Base-by-base conservation (phyloP, 1,140 invertebrate genomes). In the Battus philenor region DNA sequence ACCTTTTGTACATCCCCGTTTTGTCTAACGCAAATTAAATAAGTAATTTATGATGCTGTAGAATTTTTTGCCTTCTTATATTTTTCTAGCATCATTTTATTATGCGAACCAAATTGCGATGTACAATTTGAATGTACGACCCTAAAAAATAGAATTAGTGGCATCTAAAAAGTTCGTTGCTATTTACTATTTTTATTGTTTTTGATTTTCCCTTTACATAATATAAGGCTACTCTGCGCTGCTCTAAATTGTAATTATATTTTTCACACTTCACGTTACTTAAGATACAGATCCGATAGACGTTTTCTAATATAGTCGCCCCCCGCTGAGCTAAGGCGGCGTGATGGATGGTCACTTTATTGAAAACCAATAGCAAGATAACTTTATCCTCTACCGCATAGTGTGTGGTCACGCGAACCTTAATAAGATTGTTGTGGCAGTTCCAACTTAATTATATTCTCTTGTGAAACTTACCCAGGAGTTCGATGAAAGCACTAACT, bases 291-390 rank as follows among this genome's bases (percentile, higher is more conserved):
- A 52, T 47, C 53, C 60, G 73, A 74, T 63, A 62, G 70, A 72
- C 74, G 72, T 83, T 73, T 71, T 81, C 73, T 82, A 80, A 85
- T 85, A 85, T 74, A 80, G 65, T 66, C 69, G 71, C 64, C 78
- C 80, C 80, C 80, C 48, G 73, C 38, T 48, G 78, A 34, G 76
- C 49, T 71, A 71, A 76, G 75, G 71, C 76, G 55, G 45, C 55
- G 58, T 82, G 78, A 85, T 82, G 60, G 78, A 85, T 73, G 68
- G 64, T 61, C 67, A 68, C 58, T 77, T 68, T 85, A 85, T 85
- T 81, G 78, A 79, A 77, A 76, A 78, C 67, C 72, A 75, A 80
- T 81, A 75, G 50, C 46, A 56, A 59, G 59, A 55, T 69, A 48
- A 45, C 46, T 55, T 57, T 50, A 51, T 51, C 38, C 33, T 43